A percentile compares a stretch with the other conserved stretches of the same genome.
Conservation (phyloP, 2,113 vertebrate genomes). For the Erinaceus europaeus region DNA sequence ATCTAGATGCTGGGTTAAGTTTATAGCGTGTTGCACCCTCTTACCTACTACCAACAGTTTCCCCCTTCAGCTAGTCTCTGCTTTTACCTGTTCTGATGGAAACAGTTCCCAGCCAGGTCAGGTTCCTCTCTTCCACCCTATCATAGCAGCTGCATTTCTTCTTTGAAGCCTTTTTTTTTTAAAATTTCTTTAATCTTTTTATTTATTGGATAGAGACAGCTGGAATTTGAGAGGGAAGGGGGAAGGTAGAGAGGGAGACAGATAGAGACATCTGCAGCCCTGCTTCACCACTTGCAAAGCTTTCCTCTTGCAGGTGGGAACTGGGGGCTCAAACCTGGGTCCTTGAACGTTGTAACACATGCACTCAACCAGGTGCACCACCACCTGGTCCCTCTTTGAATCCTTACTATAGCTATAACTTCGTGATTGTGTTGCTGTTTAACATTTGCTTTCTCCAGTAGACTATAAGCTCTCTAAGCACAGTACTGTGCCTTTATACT, state of each 20-base stretch:
- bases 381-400: slow-evolving; percentile 19
- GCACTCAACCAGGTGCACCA: too few relatives aligned
- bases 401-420: background rate
- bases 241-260: too few relatives aligned
- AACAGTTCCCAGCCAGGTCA: background rate
- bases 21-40: background rate
- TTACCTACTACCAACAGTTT: too few relatives aligned
- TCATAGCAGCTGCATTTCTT: slow-evolving; percentile 6
- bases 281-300: too few relatives aligned
- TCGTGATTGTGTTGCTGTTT: slow-evolving; percentile 2
- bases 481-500: background rate
- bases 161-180: background rate
- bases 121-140: background rate
- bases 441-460: background rate
- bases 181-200: too few relatives aligned
- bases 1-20: background rate
- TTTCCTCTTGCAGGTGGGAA: too few relatives aligned
- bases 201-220: too few relatives aligned
- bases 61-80: background rate
- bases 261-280: too few relatives aligned
- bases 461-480: background rate
- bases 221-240: too few relatives aligned
- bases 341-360: too few relatives aligned
- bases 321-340: too few relatives aligned
- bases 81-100: background rate